Conservation (phyloP, 2,797 vertebrate species). For the Clamator glandarius region DNA sequence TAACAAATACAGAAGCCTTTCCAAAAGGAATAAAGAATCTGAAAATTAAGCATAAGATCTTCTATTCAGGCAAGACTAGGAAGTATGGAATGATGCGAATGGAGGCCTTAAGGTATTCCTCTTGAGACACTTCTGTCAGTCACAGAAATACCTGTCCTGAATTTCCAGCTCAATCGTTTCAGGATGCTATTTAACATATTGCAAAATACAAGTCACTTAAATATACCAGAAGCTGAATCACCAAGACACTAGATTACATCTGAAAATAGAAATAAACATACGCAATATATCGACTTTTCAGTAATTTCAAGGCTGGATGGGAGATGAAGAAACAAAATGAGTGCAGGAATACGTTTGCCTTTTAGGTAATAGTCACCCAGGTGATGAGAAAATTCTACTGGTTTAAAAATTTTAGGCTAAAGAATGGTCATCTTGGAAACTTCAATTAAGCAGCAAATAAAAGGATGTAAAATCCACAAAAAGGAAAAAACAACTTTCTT, state of each 20-base stretch:
- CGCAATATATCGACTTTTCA: conserved; percentile 2
- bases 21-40: neutral
- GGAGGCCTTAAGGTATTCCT: neutral
- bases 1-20: neutral
- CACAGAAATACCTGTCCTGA: neutral
- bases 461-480: neutral
- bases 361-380: neutral
- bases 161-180: neutral
- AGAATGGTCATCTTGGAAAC: neutral
- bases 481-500: neutral
- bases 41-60: neutral
- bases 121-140: neutral
- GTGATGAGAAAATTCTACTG: neutral
- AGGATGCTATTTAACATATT: neutral
- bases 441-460: neutral
- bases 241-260: neutral
- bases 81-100: neutral
- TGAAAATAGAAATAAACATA: neutral
- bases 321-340: neutral
- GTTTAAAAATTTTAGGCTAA: neutral
- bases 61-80: neutral
- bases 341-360: neutral
- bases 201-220: conserved; percentile 11
- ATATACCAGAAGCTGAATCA: conserved; percentile 1
- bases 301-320: conserved; percentile 2